phyloP scores from a whole-genome alignment of 2,113 vertebrate genomes.

The Lophotis ruficrista region DNA sequence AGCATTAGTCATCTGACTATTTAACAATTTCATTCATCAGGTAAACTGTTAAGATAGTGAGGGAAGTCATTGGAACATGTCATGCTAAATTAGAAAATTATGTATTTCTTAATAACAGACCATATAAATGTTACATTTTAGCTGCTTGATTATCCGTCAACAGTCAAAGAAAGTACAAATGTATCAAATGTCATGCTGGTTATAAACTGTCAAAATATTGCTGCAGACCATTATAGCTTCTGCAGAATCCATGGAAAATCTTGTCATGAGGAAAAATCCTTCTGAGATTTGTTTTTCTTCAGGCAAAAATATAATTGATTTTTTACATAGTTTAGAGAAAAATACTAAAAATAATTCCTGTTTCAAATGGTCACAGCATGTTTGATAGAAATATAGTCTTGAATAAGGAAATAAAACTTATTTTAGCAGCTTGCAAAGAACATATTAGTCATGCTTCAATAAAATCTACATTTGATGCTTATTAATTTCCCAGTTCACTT shows the following conservation, averaged over 20 bases:
- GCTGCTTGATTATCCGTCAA: not conserved
- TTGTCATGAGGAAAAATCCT: constrained; percentile 1
- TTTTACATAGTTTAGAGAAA: constrained; percentile 2
- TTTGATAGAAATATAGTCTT: constrained; percentile 2
- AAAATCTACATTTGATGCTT: constrained; percentile 12
- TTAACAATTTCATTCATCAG: not conserved
- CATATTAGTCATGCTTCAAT: constrained; percentile 13
- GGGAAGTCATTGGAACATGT: not conserved
- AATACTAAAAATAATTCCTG: not conserved
- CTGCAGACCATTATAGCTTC: not conserved
- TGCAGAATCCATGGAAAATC: not conserved
- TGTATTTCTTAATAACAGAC: not conserved
- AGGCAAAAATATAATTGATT: constrained; percentile 36
- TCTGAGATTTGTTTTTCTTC: constrained; percentile 15
- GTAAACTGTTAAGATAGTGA: not conserved
- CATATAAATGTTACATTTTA: not conserved
- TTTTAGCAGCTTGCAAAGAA: constrained; percentile 21
- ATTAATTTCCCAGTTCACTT: constrained; percentile 29
- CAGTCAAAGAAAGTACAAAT: not conserved
- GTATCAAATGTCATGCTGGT: constrained; percentile 17
- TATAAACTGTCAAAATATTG: constrained; percentile 43
- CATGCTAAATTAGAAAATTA: not conserved
- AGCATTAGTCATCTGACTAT: not conserved
- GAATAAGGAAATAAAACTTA: constrained; percentile 4
- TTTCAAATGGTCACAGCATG: constrained; percentile 18